A percentile compares a stretch with the other conserved stretches of the same genome.
These are phyloP conservation scores for Agelaius tricolor DNA, from an alignment of 2,113 vertebrate genomes.

Conservation along the genomic window DNA sequence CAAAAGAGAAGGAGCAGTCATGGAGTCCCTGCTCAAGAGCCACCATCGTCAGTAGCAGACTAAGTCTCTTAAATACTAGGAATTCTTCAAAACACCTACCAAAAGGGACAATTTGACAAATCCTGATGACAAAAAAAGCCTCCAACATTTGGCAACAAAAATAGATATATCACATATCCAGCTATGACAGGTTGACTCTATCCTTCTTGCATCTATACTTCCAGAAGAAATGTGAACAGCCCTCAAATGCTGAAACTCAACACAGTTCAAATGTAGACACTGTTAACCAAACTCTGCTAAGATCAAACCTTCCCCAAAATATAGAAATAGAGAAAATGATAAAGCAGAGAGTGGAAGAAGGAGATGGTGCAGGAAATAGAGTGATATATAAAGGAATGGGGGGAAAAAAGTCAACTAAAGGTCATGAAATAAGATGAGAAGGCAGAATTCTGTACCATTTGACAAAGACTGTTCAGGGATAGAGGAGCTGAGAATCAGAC, in stretches of 20 bases:
- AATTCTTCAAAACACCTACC: neutral
- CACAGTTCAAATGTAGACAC: neutral
- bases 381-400: neutral
- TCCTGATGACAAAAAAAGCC: neutral
- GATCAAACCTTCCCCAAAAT: neutral
- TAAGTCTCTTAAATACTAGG: neutral
- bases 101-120: neutral
- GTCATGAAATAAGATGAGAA: neutral
- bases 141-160: neutral
- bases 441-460: neutral
- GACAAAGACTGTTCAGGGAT: fast-evolving
- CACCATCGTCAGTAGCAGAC: neutral
- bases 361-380: neutral
- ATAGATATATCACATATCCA: neutral
- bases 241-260: neutral
- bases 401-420: neutral
- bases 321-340: neutral
- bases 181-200: neutral
- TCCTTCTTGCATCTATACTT: neutral
- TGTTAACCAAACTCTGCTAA: neutral
- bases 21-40: neutral
- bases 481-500: neutral
- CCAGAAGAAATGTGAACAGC: neutral
- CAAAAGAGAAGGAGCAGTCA: neutral
- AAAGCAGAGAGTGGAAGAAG: neutral